Evolutionary conservation across 2,888 invertebrate species (phyloP), one percentile per base, ranked within the genome.

Genomic region (Hyppa rectilinea): DNA sequence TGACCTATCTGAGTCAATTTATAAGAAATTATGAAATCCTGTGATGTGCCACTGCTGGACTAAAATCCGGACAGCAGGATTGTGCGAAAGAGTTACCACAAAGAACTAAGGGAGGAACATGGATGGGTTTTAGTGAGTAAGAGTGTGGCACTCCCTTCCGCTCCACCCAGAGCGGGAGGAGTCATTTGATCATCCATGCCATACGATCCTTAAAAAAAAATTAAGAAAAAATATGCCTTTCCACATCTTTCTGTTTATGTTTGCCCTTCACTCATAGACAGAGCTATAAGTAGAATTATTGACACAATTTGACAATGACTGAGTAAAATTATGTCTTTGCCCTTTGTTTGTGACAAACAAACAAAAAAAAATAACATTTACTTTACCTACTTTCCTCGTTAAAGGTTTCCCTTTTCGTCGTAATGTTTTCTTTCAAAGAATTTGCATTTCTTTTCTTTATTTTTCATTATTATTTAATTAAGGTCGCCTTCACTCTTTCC

Each of bases 401-500:
- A 75, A 80, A 65, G 47, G 50, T 34, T 63, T 56, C 14, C 34
- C 29, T 47, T 73, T 53, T 53, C n/a, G 34, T 29, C 50, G n/a
- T 45, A 40, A 45, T 66, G 76, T 80, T 60, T 59, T 73, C 47
- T 73, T 79, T 53, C 3, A 23, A 60, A 59, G 29, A 66, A 59
- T 75, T 75, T 65, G 34, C 53, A 55, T 60, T 45, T 74, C 14
- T 38, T 75, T 59, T 55, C 58, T 72, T 55, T 59, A 52, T 53
- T 60, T 65, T 75, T 59, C 47, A 45, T 80, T 60, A 50, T 47
- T 53, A 52, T 60, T 61, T 72, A 78, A 56, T 79, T 53, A 61
- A 73, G 80, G 73, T 55, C 74, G 40, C 23, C 45, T 80, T 73
- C 47, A 80, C 47, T 61, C 40, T 43, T 74, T 61, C 38, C 60